Percentiles rank a stretch among this genome's conserved stretches.
phyloP scores from a whole-genome alignment of 2,888 invertebrate species.

The Monopis laevigella region DNA sequence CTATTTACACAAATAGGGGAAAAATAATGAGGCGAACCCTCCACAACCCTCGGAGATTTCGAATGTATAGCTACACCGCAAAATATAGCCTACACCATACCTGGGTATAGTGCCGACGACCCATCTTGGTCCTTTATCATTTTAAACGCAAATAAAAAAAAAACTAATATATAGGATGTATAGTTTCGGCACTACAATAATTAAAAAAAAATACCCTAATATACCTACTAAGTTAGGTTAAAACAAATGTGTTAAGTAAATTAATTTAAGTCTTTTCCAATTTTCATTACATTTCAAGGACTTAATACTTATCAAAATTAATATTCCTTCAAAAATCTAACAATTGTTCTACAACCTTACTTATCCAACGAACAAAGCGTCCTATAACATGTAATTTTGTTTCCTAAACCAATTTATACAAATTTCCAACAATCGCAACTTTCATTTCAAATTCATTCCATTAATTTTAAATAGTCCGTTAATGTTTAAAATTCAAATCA shows the following conservation, averaged over 20 bases:
- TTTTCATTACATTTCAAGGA: slow-evolving; percentile 4
- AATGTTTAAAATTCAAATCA: slow-evolving; percentile 50
- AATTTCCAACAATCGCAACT: slow-evolving; percentile 54
- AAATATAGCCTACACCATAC: slow-evolving; percentile 4
- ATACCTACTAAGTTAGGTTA: too few relatives aligned
- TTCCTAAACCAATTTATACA: slow-evolving; percentile 43
- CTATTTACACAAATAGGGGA: slow-evolving; percentile 66
- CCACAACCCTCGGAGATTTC: slow-evolving; percentile 66
- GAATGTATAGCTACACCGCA: slow-evolving; percentile 24
- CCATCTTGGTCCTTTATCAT: slow-evolving; percentile 2
- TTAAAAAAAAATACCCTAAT: too few relatives aligned
- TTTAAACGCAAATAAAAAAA: slow-evolving; percentile 1
- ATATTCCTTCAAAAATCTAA: slow-evolving; percentile 41
- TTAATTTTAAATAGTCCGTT: slow-evolving; percentile 40
- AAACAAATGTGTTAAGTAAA: too few relatives aligned
- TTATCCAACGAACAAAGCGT: slow-evolving; percentile 49
- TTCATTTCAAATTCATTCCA: slow-evolving; percentile 35
- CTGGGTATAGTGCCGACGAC: slow-evolving; percentile 3
- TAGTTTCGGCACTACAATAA: too few relatives aligned
- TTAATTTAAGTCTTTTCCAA: slow-evolving; percentile 6
- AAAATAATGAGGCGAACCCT: slow-evolving; percentile 65
- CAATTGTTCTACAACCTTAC: slow-evolving; percentile 47
- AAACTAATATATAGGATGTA: too few relatives aligned
- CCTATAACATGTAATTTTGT: slow-evolving; percentile 36
- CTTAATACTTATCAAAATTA: slow-evolving; percentile 27